Evolutionary conservation across 2,888 invertebrate species (phyloP).

Genomic region (Branchipolynoe longqiensis): DNA sequence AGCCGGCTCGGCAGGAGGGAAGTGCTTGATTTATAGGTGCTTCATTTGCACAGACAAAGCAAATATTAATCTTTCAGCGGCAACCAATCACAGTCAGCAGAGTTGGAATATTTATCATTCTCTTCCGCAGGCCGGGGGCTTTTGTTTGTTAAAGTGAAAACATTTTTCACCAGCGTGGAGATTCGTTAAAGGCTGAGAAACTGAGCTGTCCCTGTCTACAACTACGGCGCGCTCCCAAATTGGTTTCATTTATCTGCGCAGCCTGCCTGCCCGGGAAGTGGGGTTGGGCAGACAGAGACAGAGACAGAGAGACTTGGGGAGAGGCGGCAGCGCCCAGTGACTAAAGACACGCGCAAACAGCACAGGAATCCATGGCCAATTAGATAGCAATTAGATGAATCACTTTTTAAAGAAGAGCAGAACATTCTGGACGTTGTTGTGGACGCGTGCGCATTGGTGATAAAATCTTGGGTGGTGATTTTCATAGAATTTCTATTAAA

Average conservation of each 20-base stretch:
- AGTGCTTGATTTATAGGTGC: not conserved
- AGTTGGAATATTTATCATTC: slow-evolving; percentile 42
- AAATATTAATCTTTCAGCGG: slow-evolving; percentile 48
- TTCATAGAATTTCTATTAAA: too few species aligned
- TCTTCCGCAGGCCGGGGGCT: not conserved
- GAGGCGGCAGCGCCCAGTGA: not conserved
- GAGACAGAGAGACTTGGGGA: not conserved
- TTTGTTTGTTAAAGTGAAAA: slow-evolving; percentile 54
- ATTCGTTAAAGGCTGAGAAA: slow-evolving; percentile 46
- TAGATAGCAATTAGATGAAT: slow-evolving; percentile 7
- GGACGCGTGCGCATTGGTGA: too few species aligned
- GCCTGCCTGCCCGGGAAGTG: not conserved
- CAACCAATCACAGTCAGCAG: slow-evolving; percentile 38
- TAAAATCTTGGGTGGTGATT: too few species aligned
- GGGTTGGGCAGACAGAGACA: not conserved
- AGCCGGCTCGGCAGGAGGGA: not conserved
- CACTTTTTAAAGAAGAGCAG: not conserved
- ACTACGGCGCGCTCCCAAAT: not conserved
- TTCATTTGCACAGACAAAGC: slow-evolving; percentile 58
- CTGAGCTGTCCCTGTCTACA: slow-evolving; percentile 13
- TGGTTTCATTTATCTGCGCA: slow-evolving; percentile 30
- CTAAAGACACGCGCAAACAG: not conserved
- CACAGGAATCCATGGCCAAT: not conserved
- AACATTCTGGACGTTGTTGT: not conserved
- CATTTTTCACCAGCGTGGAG: slow-evolving; percentile 28